Evolutionary conservation across 2,113 vertebrate species (phyloP), one percentile per base, ranked within the genome.

Genomic region (Scolopax mira): DNA sequence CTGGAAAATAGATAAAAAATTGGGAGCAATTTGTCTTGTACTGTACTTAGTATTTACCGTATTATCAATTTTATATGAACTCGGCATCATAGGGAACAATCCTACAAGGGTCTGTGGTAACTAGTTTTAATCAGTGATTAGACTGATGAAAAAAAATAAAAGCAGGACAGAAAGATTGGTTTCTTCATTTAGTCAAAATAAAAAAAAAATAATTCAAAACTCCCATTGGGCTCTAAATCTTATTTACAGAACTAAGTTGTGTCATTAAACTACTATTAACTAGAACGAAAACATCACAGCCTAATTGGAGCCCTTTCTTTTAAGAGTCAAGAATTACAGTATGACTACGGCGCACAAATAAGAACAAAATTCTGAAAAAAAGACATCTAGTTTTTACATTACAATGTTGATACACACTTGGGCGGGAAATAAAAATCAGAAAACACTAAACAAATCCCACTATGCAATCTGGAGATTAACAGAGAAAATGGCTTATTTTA

Each of bases 61-160:
- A 41, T 93, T 99, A 92, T 98, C 99, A 46, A 98, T 99, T 97
- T 98, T 99, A 39, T 99, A 99, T 75, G 99, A 99, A 97, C 97
- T 99, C 78, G 99, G 99, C 79, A 98, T 99, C 95, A 98, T 99
- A 95, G 99, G 99, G 83, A 99, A 98, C 96, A 99, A 98, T 96
- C 98, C 98, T 65, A 91, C 98, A 96, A 97, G 79, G 70, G 90
- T 98, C 72, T 99, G 99, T 92, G 97, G 98, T 31, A 98, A 98
- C 97, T 99, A 97, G 96, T 85, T 97, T 94, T 94, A 93, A 97
- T 93, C 44, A 69, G 70, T 67, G 67, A 93, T 81, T 82, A 83
- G 87, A 88, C 71, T 88, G 60, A 81, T 91, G 48, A 75, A 96
- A 95, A 96, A 94, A 92, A 81, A 88, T 23, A 23, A 96, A 94